These are phyloP conservation scores for Seriola dumerili DNA, from an alignment of 2,113 vertebrate genomes.

Conservation along the genomic window DNA sequence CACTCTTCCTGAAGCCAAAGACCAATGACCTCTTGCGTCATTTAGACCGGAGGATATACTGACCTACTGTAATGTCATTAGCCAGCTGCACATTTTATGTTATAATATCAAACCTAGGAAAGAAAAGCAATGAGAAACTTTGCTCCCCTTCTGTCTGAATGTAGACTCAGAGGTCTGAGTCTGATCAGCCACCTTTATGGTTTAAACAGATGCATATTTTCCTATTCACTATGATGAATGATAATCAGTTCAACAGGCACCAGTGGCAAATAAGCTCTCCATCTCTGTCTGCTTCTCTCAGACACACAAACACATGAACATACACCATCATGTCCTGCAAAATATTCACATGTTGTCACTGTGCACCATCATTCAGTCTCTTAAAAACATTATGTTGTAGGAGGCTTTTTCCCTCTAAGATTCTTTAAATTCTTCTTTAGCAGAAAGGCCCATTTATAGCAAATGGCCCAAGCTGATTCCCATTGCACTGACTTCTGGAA, in stretches of 20 bases:
- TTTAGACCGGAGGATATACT: not conserved
- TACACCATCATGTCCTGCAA: slow-evolving; percentile 15
- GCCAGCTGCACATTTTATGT: not conserved
- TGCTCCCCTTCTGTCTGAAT: not conserved
- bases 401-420: slow-evolving; percentile 60
- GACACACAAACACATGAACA: not conserved
- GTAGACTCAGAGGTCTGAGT: not conserved
- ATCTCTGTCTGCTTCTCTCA: not conserved
- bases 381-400: slow-evolving; percentile 32
- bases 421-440: slow-evolving; percentile 79
- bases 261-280: slow-evolving; percentile 32
- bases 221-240: slow-evolving; percentile 24
- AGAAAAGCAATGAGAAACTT: not conserved
- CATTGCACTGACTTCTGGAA: slow-evolving; percentile 55
- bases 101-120: not conserved
- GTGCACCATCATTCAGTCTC: slow-evolving; percentile 22
- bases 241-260: slow-evolving; percentile 30
- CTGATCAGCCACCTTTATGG: slow-evolving; percentile 15
- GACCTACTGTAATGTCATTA: not conserved
- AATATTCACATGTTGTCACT: slow-evolving; percentile 20
- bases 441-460: slow-evolving; percentile 78
- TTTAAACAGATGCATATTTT: slow-evolving; percentile 41
- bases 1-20: not conserved
- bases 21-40: not conserved
- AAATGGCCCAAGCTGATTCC: slow-evolving; percentile 65